phyloP scores from a whole-genome alignment of 2,113 vertebrate genomes.

The Rhabdornis inornatus region DNA sequence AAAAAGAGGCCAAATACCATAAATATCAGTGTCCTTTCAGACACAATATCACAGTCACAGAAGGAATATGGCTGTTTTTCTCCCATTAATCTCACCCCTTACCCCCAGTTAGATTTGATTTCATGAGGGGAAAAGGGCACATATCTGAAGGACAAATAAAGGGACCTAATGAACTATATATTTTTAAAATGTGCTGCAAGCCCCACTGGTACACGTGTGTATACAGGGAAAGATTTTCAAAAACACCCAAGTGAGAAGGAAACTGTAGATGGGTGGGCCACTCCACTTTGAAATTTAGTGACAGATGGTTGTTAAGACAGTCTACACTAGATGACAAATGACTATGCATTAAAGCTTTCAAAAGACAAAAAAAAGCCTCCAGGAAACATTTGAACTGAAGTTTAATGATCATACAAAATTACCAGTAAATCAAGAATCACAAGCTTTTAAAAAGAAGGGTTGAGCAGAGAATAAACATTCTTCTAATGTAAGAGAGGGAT shows the following conservation, averaged over 20 bases:
- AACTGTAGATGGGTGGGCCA: neutral
- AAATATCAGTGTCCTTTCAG: neutral
- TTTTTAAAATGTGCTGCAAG: neutral
- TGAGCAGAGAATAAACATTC: neutral
- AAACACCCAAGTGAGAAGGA: neutral
- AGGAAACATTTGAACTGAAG: neutral
- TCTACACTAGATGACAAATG: neutral
- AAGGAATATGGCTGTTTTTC: neutral
- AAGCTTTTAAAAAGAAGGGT: neutral
- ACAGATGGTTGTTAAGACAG: slow-evolving; percentile 38
- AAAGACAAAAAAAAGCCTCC: neutral
- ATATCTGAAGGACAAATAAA: neutral
- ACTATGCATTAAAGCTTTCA: neutral
- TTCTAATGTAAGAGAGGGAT: neutral
- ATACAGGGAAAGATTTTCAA: neutral
- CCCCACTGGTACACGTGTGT: neutral
- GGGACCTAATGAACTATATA: neutral
- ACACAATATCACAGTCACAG: neutral
- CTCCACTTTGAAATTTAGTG: neutral
- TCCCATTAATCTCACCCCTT: neutral
- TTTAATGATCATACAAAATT: neutral
- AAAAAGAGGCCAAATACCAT: neutral
- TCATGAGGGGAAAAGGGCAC: neutral
- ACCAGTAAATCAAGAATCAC: neutral
- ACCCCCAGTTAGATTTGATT: neutral